phyloP scores from a whole-genome alignment of 2,113 vertebrate genomes.

The Otolemur garnettii region DNA sequence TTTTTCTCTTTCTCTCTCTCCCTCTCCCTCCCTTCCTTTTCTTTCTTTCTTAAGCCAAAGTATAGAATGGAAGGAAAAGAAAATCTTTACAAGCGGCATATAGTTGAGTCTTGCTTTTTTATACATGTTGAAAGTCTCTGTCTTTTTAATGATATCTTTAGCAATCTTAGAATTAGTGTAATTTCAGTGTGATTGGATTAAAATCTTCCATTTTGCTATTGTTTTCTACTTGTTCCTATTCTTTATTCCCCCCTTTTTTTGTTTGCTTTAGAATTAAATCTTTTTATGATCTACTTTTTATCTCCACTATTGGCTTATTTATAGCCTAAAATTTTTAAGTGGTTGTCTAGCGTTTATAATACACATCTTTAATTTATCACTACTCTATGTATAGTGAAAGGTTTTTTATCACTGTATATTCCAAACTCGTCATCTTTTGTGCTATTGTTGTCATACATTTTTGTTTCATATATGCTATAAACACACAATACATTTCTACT shows the following conservation, averaged over 20 bases:
- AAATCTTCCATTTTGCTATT: not conserved
- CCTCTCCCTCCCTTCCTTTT: no score
- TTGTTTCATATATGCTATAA: slow-evolving; percentile 6
- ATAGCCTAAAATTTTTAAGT: slow-evolving; percentile 3
- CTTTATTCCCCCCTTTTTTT: slow-evolving; percentile 33
- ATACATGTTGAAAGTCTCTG: slow-evolving; percentile 21
- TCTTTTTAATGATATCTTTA: slow-evolving; percentile 50
- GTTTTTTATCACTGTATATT: slow-evolving; percentile 27
- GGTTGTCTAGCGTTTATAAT: slow-evolving; percentile 4
- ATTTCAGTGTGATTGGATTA: not conserved
- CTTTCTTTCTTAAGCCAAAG: no score
- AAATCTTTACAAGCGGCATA: not conserved
- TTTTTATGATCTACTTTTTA: slow-evolving; percentile 49
- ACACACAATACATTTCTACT: not conserved
- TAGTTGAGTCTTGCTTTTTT: slow-evolving; percentile 5
- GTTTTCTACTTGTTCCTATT: slow-evolving; percentile 4
- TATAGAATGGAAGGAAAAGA: no score
- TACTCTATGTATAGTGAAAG: not conserved
- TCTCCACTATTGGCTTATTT: not conserved
- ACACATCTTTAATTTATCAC: not conserved
- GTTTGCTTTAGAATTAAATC: not conserved
- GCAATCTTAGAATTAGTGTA: not conserved
- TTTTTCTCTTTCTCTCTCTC: not conserved
- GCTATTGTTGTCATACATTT: slow-evolving; percentile 40
- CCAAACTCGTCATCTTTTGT: not conserved